Conservation (phyloP, 2,113 vertebrate species). For the Danionella cerebrum region DNA sequence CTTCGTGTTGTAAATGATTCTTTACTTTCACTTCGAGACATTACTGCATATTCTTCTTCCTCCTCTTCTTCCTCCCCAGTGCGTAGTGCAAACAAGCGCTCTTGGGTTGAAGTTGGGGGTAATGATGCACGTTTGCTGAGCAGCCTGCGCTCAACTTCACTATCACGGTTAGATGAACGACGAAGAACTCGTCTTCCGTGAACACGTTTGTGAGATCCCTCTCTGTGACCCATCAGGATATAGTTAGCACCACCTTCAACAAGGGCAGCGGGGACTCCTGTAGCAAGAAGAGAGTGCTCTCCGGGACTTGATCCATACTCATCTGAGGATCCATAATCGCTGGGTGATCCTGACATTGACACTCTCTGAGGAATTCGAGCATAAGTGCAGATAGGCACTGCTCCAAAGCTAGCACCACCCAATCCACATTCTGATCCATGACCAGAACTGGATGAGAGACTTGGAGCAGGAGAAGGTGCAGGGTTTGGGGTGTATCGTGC, state of each 20-base stretch:
- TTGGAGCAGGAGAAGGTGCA: conserved; percentile 56
- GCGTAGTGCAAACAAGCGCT: conserved; percentile 46
- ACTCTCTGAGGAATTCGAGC: conserved; percentile 65
- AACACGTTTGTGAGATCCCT: conserved; percentile 55
- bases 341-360: conserved; percentile 67
- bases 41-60: conserved; percentile 56
- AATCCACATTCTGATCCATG: conserved; percentile 69
- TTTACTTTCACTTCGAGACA: conserved; percentile 53
- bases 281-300: conserved; percentile 59
- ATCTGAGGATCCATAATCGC: conserved; percentile 75
- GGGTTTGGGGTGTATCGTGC: conserved; percentile 67
- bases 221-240: conserved; percentile 66
- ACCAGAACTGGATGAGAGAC: conserved; percentile 69
- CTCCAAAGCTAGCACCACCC: conserved; percentile 59
- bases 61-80: conserved; percentile 66
- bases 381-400: conserved; percentile 64
- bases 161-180: conserved; percentile 61
- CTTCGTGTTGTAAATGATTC: conserved; percentile 46
- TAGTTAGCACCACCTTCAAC: conserved; percentile 63
- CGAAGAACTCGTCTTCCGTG: conserved; percentile 61
- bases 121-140: conserved; percentile 65
- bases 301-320: conserved; percentile 72
- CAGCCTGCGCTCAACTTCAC: conserved; percentile 60
- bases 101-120: conserved; percentile 60
- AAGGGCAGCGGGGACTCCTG: conserved; percentile 49